Evolutionary conservation across 2,888 invertebrate species (phyloP).

Genomic region (Tetrapedia diversipes): DNA sequence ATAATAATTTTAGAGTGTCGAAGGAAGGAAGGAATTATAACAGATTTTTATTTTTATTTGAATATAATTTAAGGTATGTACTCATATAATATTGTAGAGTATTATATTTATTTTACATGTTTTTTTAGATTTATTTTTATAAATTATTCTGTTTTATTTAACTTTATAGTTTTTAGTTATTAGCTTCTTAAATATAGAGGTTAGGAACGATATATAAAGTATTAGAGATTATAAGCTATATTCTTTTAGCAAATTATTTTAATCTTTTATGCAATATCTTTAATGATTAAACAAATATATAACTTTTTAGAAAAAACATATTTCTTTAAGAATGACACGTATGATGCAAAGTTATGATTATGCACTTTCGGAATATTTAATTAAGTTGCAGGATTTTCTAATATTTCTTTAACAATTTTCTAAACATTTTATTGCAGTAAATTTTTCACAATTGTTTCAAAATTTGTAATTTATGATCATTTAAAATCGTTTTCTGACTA

Average conservation of each 20-base stretch:
- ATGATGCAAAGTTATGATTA: neutral
- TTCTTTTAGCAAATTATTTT: neutral
- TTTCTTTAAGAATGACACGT: neutral
- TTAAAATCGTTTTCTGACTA: too few species aligned
- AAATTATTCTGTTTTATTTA: neutral
- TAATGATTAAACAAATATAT: neutral
- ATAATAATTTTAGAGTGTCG: slow-evolving; percentile 11
- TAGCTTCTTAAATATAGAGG: neutral
- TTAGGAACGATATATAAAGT: neutral
- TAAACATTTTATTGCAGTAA: too few species aligned
- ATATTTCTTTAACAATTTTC: too few species aligned
- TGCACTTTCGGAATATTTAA: neutral
- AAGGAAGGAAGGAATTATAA: neutral
- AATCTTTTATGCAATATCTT: neutral
- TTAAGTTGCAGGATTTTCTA: too few species aligned
- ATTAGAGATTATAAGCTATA: slow-evolving; percentile 13
- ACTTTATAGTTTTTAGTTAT: neutral
- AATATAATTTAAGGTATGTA: slow-evolving; percentile 28
- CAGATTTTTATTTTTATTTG: neutral
- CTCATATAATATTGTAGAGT: neutral
- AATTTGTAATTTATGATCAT: too few species aligned
- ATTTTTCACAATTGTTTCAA: too few species aligned
- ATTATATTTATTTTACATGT: neutral
- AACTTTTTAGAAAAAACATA: neutral
- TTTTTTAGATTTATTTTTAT: neutral